Conservation (phyloP, 2,797 vertebrate species). For the Eospalax fontanierii region DNA sequence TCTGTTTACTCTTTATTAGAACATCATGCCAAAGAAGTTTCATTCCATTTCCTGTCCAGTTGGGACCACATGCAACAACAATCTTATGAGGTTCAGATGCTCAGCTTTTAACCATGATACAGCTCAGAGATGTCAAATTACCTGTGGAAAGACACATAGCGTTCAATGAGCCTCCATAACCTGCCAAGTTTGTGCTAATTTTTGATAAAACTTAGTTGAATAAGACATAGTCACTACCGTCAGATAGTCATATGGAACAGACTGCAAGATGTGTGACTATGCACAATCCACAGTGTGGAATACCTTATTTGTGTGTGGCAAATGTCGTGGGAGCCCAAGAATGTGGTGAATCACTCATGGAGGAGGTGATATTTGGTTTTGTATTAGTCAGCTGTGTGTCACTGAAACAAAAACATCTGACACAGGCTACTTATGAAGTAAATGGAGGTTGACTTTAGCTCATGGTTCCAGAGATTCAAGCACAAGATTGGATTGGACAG, state of each 20-base stretch:
- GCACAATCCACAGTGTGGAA: neutral
- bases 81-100: neutral
- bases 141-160: neutral
- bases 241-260: neutral
- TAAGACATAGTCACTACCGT: neutral
- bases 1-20: neutral
- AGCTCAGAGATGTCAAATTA: neutral
- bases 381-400: neutral
- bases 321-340: neutral
- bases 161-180: neutral
- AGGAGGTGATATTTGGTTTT: neutral
- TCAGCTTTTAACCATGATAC: neutral
- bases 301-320: neutral
- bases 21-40: neutral
- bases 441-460: neutral
- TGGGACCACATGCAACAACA: neutral
- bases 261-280: neutral
- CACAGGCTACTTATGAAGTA: neutral
- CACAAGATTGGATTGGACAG: neutral
- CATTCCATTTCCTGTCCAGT: neutral
- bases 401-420: neutral
- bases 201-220: constrained; percentile 7
- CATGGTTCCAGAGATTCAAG: neutral
- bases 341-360: constrained; percentile 17
- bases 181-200: neutral